These are phyloP conservation scores for Poeciliopsis retropinna DNA, from an alignment of 2,113 vertebrate species.

Conservation along the genomic window DNA sequence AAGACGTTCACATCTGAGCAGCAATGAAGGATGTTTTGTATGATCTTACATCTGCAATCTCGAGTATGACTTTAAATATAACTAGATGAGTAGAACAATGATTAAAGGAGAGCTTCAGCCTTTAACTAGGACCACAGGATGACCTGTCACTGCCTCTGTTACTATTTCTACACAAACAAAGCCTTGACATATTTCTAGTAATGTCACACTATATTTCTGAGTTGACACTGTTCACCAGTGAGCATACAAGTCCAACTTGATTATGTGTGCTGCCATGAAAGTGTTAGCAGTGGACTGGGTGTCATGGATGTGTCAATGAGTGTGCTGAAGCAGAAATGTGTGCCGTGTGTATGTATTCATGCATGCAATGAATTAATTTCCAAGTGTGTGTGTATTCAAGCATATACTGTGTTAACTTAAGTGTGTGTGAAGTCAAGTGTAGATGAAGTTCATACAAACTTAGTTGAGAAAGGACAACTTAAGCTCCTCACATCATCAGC, in stretches of 20 bases:
- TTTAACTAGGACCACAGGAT: not conserved
- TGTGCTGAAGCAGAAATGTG: conserved; percentile 52
- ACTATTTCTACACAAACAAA: not conserved
- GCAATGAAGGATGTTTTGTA: too few relatives aligned
- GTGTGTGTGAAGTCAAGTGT: conserved; percentile 60
- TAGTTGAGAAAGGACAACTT: conserved; percentile 23
- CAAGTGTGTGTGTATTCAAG: conserved; percentile 66
- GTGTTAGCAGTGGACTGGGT: conserved; percentile 18
- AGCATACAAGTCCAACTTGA: not conserved
- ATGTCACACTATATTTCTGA: conserved; percentile 17
- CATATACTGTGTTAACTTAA: conserved; percentile 64
- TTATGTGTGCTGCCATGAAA: conserved; percentile 4
- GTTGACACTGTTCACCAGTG: not conserved
- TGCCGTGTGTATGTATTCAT: conserved; percentile 55
- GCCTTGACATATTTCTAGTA: not conserved
- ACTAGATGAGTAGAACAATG: not conserved
- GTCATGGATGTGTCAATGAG: conserved; percentile 46
- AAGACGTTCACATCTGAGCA: not conserved
- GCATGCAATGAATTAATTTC: conserved; percentile 64
- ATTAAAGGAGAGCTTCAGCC: not conserved
- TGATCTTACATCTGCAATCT: not conserved
- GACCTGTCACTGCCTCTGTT: not conserved
- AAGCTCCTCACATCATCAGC: not conserved
- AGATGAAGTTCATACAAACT: conserved; percentile 57
- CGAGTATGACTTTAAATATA: not conserved